These are phyloP conservation scores for Epizoanthus fatuus DNA, from an alignment of 92 coral and sea anemone genomes.

Conservation along the genomic window DNA sequence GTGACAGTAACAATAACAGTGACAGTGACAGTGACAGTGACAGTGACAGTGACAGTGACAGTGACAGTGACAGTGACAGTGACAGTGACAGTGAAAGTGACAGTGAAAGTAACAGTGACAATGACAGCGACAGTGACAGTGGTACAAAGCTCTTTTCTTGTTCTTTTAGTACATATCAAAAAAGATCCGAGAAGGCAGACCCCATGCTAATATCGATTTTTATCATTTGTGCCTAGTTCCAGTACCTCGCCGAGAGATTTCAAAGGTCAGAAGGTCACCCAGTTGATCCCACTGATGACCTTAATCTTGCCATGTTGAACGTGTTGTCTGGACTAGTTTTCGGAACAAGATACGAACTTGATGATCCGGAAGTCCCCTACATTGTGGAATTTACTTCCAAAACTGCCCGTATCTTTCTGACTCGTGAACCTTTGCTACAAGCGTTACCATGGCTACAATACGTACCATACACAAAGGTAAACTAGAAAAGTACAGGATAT, in stretches of 20 bases:
- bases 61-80: too few relatives aligned
- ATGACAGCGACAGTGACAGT: too few relatives aligned
- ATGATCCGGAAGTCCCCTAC: background rate
- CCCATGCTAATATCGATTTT: background rate
- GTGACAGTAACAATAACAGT: too few relatives aligned
- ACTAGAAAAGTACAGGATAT: too few relatives aligned
- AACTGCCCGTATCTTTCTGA: background rate
- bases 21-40: too few relatives aligned
- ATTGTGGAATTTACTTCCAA: slow-evolving; percentile 3
- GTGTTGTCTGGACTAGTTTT: background rate
- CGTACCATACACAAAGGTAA: slow-evolving; percentile 11
- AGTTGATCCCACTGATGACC: background rate
- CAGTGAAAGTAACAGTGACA: too few relatives aligned
- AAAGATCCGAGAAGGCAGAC: too few relatives aligned
- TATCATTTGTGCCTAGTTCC: background rate
- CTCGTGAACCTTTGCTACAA: slow-evolving; percentile 4
- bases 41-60: too few relatives aligned
- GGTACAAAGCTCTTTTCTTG: too few relatives aligned
- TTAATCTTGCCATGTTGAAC: background rate
- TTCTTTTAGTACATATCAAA: too few relatives aligned
- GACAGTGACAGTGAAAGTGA: too few relatives aligned
- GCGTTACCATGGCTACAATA: slow-evolving; percentile 3
- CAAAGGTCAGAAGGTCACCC: background rate
- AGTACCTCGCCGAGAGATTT: background rate
- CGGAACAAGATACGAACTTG: background rate